Base-by-base conservation (phyloP, 2,113 vertebrate genomes). In the Dunckerocampus dactyliophorus region DNA sequence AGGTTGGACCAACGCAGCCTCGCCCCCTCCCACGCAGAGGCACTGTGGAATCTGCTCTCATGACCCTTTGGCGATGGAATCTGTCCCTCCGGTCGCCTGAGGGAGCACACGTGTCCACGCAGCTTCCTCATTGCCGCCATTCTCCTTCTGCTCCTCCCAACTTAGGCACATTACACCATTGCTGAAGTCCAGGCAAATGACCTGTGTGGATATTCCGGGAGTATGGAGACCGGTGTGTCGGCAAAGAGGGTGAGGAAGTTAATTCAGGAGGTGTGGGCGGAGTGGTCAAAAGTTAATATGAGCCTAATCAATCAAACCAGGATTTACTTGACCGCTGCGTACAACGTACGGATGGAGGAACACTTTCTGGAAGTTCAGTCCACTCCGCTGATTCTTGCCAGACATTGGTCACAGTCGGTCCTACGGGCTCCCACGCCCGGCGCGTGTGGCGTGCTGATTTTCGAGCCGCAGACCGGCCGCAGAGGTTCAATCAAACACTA, bases 31-130 rank as follows among this genome's bases (percentile, higher is more conserved):
- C 53, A 19, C 34, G 11, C 60, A 71, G 78, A 60, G 72, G 77
- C 71, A 62, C 76, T 54, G 72, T 77, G 81, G 82, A 84, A 83
- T 88, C 79, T 75, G 79, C 83, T 83, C 68, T 65, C 75, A 72
- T 75, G 77, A 79, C 71, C 83, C 75, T 65, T 71, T 22, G 2
- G 62, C 10, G 51, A 48, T 67, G 80, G 75, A 87, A 88, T 86
- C 69, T 57, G 68, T 57, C 61, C 63, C 65, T 54, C 50, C 58
- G 67, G 74, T 66, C 34, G 42, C 63, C 76, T 43, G 39, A 62
- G 55, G 39, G 34, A 59, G 80, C 63, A 67, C 69, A 69, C 80
- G 62, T 78, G 77, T 62, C 65, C 57, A 20, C 16, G 31, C 69
- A 60, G 65, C 80, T 83, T 85, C 80, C 78, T 84, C 69, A 76